Conservation (phyloP, 1,140 invertebrate species). For the Drosophila paulistorum region DNA sequence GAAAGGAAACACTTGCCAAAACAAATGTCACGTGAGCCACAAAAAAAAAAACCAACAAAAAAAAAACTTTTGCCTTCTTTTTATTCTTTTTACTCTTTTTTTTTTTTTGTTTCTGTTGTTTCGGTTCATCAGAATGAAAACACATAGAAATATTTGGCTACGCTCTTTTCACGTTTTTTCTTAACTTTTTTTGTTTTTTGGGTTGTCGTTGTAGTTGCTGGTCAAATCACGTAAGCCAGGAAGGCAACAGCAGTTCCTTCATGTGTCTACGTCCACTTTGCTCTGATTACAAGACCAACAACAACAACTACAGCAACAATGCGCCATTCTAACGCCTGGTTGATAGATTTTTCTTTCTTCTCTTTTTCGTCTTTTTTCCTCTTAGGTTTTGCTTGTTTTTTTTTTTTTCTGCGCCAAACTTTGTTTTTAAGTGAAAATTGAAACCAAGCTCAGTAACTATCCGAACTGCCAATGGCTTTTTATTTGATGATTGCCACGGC, state of each 20-base stretch:
- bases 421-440: constrained; percentile 78
- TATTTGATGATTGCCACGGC: constrained; percentile 64
- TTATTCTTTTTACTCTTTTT: not conserved
- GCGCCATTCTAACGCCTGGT: constrained; percentile 64
- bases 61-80: constrained; percentile 21
- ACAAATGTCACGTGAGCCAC: constrained; percentile 72
- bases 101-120: constrained; percentile 12
- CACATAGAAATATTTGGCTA: constrained; percentile 59
- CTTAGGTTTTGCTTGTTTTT: constrained; percentile 13
- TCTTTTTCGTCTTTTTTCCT: constrained; percentile 24
- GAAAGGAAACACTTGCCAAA: constrained; percentile 58
- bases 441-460: constrained; percentile 75
- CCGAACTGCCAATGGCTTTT: constrained; percentile 56
- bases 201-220: constrained; percentile 1
- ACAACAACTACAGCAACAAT: constrained; percentile 34
- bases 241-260: constrained; percentile 33
- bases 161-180: constrained; percentile 29
- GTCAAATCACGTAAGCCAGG: constrained; percentile 51
- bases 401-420: constrained; percentile 48
- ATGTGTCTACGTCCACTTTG: constrained; percentile 71
- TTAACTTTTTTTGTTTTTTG: constrained; percentile 26
- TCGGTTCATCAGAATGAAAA: constrained; percentile 52
- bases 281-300: constrained; percentile 72
- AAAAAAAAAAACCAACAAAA: not conserved
- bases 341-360: constrained; percentile 17